A percentile compares a stretch with the other conserved stretches of the same genome.
Conservation (phyloP, 2,888 invertebrate genomes). For the Scaptomyza flava region DNA sequence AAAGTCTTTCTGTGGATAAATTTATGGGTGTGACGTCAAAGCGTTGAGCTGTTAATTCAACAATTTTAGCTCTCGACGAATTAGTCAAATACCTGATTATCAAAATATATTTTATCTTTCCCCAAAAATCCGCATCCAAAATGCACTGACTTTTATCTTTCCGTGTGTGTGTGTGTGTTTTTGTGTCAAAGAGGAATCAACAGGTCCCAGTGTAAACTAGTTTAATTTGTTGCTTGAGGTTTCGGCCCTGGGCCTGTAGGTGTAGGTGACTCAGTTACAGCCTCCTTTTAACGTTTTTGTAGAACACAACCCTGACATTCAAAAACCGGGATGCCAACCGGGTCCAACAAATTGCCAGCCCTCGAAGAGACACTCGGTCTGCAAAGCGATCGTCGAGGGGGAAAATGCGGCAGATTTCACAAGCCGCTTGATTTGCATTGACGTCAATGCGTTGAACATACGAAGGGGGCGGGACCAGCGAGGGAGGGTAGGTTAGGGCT, state of each 20-base stretch:
- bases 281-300: constrained; percentile 49
- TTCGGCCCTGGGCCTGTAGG: constrained; percentile 49
- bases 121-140: background rate
- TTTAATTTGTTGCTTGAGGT: constrained; percentile 15
- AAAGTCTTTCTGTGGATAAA: constrained; percentile 42
- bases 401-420: constrained; percentile 32
- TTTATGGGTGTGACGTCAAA: constrained; percentile 75
- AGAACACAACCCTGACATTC: constrained; percentile 74
- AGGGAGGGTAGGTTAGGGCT: constrained; percentile 16
- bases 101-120: constrained; percentile 3
- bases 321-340: constrained; percentile 33
- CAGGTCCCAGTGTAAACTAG: constrained; percentile 36
- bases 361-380: constrained; percentile 40
- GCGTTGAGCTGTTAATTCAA: constrained; percentile 65
- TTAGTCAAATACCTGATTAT: constrained; percentile 40
- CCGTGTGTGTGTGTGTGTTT: background rate
- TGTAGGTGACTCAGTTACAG: constrained; percentile 57
- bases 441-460: constrained; percentile 62
- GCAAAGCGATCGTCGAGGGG: constrained; percentile 16
- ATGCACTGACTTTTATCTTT: constrained; percentile 30
- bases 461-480: background rate
- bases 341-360: constrained; percentile 24
- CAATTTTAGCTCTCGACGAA: constrained; percentile 58
- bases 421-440: constrained; percentile 72
- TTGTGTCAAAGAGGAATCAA: constrained; percentile 9